These are phyloP conservation scores for Eupeodes latifasciatus DNA, from an alignment of 2,888 invertebrate species.

Conservation along the genomic window DNA sequence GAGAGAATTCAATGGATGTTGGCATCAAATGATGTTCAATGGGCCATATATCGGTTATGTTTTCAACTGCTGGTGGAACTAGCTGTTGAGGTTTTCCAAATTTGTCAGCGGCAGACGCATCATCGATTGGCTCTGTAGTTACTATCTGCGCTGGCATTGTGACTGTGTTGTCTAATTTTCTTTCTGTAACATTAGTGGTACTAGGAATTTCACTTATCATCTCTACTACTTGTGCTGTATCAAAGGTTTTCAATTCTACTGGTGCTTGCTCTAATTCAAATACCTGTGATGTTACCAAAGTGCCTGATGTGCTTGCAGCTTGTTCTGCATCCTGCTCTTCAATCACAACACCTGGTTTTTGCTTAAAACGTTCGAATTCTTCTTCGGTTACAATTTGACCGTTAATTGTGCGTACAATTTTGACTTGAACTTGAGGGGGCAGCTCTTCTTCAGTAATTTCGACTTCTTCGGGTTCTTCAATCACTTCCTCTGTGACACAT, in stretches of 20 bases:
- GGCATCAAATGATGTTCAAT: constrained; percentile 81
- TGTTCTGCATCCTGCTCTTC: constrained; percentile 76
- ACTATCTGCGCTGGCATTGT: constrained; percentile 38
- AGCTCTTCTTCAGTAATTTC: constrained; percentile 82
- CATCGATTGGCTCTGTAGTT: constrained; percentile 62
- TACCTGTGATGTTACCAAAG: constrained; percentile 82
- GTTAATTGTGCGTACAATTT: constrained; percentile 86
- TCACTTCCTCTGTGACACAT: constrained; percentile 91
- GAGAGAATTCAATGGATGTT: constrained; percentile 82
- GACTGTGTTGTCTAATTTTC: constrained; percentile 58
- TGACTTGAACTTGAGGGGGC: constrained; percentile 83
- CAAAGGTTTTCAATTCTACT: constrained; percentile 83
- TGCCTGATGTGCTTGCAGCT: constrained; percentile 71
- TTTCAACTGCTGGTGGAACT: constrained; percentile 78
- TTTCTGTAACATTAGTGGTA: constrained; percentile 79
- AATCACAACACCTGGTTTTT: constrained; percentile 81
- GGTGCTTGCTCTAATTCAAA: constrained; percentile 84
- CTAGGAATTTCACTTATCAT: constrained; percentile 78
- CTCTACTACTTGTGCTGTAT: constrained; percentile 82
- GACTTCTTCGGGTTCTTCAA: constrained; percentile 91
- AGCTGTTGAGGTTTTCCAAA: constrained; percentile 41
- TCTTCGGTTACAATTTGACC: constrained; percentile 84
- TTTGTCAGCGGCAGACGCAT: constrained; percentile 44
- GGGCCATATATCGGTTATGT: constrained; percentile 83
- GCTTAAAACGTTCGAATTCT: constrained; percentile 81